Evolutionary conservation across 35 echinoderm and acorn worm genomes (phyloP).

Genomic region (Ophioderma brevispina): DNA sequence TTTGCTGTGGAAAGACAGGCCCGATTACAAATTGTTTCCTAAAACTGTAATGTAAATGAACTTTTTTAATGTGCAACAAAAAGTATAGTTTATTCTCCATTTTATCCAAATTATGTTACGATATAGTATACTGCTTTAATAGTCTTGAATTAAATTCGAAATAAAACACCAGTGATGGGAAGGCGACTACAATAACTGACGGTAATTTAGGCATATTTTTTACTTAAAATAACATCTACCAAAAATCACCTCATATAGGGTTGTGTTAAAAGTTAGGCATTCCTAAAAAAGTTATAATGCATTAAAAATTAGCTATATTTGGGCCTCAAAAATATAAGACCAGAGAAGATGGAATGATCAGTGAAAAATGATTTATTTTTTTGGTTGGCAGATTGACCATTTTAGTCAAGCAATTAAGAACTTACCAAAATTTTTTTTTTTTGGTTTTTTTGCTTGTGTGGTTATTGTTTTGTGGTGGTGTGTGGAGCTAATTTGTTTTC

Average conservation of each 20-base stretch:
- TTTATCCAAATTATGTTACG: background rate
- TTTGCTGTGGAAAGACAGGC: background rate
- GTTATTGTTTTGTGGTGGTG: too few species aligned
- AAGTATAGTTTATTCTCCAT: background rate
- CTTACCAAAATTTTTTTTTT: too few species aligned
- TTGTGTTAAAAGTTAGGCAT: background rate
- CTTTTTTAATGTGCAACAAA: background rate
- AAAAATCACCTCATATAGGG: background rate
- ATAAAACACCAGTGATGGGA: background rate
- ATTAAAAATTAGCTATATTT: too few species aligned
- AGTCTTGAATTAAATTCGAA: background rate
- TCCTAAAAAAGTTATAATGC: too few species aligned
- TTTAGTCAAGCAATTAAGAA: too few species aligned
- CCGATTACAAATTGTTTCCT: background rate
- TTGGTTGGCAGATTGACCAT: too few species aligned
- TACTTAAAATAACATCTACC: background rate
- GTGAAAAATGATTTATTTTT: too few species aligned
- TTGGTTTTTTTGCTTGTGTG: too few species aligned
- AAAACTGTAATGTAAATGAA: too few species aligned
- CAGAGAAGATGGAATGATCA: too few species aligned
- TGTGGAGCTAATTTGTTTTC: too few species aligned
- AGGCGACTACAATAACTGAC: background rate
- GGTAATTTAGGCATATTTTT: background rate
- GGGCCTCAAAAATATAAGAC: too few species aligned
- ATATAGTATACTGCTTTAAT: background rate